phyloP scores from a whole-genome alignment of 2,888 invertebrate genomes.

The Dinocampus coccinellae region DNA sequence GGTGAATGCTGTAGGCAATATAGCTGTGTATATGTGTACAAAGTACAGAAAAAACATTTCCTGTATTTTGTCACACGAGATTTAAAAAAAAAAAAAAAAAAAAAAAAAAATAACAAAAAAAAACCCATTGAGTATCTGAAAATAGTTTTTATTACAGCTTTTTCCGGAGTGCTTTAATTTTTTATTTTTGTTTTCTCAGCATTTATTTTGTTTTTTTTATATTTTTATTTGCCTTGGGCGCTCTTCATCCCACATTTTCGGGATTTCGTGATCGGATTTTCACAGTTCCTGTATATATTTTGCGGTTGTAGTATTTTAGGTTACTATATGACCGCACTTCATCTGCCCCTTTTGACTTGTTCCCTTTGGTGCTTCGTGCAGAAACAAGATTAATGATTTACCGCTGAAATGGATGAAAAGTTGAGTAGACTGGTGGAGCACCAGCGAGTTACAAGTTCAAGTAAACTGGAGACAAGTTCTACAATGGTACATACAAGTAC shows the following conservation, averaged over 20 bases:
- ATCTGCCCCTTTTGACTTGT: background rate
- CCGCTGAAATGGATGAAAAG: constrained; percentile 19
- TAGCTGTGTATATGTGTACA: constrained; percentile 9
- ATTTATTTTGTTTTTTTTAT: background rate
- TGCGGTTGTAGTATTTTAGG: background rate
- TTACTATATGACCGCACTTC: constrained; percentile 3
- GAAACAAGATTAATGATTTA: constrained; percentile 55
- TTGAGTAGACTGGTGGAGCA: background rate
- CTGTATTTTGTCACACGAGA: constrained; percentile 11
- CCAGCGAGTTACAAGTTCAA: background rate
- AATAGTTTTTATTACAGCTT: background rate
- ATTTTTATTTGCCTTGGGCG: background rate
- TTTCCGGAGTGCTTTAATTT: background rate
- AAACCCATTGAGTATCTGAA: background rate
- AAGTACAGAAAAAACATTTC: constrained; percentile 1
- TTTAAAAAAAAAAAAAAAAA: background rate
- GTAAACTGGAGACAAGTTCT: constrained; percentile 14
- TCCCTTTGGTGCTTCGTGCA: constrained; percentile 33
- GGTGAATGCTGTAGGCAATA: too few species aligned
- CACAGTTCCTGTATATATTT: background rate
- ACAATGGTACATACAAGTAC: constrained; percentile 14
- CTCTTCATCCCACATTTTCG: background rate
- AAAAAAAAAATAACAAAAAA: background rate
- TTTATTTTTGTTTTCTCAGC: background rate
- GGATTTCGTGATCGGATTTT: background rate